Base-by-base conservation (phyloP, 2,797 vertebrate genomes). In the Tenualosa thibaudeaui region DNA sequence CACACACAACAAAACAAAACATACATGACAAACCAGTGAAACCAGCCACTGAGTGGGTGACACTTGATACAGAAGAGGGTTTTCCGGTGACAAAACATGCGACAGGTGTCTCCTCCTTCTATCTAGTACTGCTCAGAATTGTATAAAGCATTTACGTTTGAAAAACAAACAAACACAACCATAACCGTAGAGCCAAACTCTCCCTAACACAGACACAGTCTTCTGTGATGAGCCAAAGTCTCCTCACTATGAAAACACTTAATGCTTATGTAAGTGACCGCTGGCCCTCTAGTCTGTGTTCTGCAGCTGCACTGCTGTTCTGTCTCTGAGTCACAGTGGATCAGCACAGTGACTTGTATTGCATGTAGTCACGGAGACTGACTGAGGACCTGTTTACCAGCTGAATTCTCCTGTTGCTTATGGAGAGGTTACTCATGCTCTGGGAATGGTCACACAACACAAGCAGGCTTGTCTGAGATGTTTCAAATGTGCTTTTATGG, bases 11-110 rank as follows among this genome's bases (percentile, higher is more conserved):
- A 51, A 7, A 51, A 7, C 1, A 71, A 37, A 78, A 0, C 31
- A 19, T 26, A 31, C 54, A 65, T 13, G 58, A 84, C 31, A 68
- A 81, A 82, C 85, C 46, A 40, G 85, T 56, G 53, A 84, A 88
- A 88, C 87, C 60, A 81, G 85, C 81, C 83, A 46, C 15, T 43
- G 81, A 31, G 49, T 19, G 6, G 71, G 40, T 19, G 19, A 78
- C 40, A 46, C 15, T 19, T 78, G 26, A 40, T 46, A 17, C 17
- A 43, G 17, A 0, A 40, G 5, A 43, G 31, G 40, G 0, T 0
- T 40, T 75, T 75, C 43, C 19, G 31, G 68, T 75, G 15, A 78
- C 37, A 78, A 78, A 22, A 78, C 71, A 22, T 19, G 50, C 2
- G 7, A 78, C 17, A 78, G 71, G 31, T 40, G 68, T 40, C 31